Evolutionary conservation across 2,888 invertebrate species (phyloP), one percentile per base, ranked within the genome.

Genomic region (Orthonevra nobilis): DNA sequence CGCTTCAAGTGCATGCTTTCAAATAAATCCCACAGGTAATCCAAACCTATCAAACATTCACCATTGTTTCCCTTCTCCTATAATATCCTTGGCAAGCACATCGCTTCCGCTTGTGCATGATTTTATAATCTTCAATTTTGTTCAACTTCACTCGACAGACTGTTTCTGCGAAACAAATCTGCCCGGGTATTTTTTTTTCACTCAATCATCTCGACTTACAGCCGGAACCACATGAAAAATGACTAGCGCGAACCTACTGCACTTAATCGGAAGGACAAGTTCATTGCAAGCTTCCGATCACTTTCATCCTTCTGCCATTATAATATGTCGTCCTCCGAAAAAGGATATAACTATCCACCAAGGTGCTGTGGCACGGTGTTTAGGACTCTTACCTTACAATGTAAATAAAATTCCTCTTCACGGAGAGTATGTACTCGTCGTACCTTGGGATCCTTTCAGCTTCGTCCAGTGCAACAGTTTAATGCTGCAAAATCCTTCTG

Each of bases 281-380:
- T 79, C 79, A 79, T 79, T 68, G 79, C 66, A 54, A 79, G 73
- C 73, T 73, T 79, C 79, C 79, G 79, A 79, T 79, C 73, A 44
- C 56, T 66, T 73, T 61, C 66, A 73, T 66, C 73, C 73, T 73
- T 50, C 56, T 66, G 38, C 66, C 54, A 36, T 68, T 68, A 48
- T 79, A 68, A 79, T 68, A 73, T 79, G 66, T 79, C 79, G 48
- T 73, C 46, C 5, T n/a, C n/a, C 28, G 32, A 48, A 60, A 54
- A 52, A 38, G 73, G 61, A 66, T 79, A 72, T 56, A 61, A 34
- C 46, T 50, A 42, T 36, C 52, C 54, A 66, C 56, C 52, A 20
- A 46, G 50, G 61, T 70, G 56, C 36, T 58, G 44, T 56, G 38
- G 56, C 30, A 68, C 46, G 48, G 58, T 34, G 64, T 30, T 77